Base-by-base conservation (phyloP, 2,797 vertebrate species). In the Melanotaenia nigrans region DNA sequence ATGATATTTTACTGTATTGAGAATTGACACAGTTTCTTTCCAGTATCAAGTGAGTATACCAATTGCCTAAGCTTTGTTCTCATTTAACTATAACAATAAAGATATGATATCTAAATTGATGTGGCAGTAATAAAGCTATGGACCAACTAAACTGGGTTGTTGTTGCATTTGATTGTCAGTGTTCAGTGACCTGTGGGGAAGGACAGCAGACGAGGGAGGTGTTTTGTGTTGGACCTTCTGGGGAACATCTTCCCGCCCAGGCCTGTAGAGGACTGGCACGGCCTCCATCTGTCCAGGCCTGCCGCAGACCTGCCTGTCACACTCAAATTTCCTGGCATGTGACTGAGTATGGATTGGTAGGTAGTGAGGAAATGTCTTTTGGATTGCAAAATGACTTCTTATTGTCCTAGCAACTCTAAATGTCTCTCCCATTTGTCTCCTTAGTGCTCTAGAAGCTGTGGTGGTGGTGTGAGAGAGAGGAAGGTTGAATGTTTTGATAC, bases 391-490 rank as follows among this genome's bases (percentile, higher is more conserved):
- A 28, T 28, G 2, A 2, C 25, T 2, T 28, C 25, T 54, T 1
- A 47, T 3, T 9, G 32, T 16, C 40, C 3, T 5, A 14, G 30
- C 28, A 10, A 6, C 13, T 47, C 6, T 0, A 5, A 1, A 1
- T 65, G 2, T 1, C 9, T 70, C 1, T 71, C 8, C n/a, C 20
- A 1, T 35, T 45, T 32, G n/a, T 77, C 62, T 16, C 61, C 72
- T 59, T 80, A 98, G 97, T 98, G 97, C 87, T 95, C 96, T 0
- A 94, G 90, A 81, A 99, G 95, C 89, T 99, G 97, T 32, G 78
- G 79, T 38, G 91, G 93, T 0, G 97, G 97, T 2, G 92, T 93
- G 60, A 92, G 95, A 73, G 95, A 95, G 20, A 95, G 97, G 68
- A 96, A 92, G 64, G 96, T 97, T 20, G 70, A 92, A 75, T 98